phyloP scores from a whole-genome alignment of 2,888 invertebrate genomes.

The Lampropteryx suffumata region DNA sequence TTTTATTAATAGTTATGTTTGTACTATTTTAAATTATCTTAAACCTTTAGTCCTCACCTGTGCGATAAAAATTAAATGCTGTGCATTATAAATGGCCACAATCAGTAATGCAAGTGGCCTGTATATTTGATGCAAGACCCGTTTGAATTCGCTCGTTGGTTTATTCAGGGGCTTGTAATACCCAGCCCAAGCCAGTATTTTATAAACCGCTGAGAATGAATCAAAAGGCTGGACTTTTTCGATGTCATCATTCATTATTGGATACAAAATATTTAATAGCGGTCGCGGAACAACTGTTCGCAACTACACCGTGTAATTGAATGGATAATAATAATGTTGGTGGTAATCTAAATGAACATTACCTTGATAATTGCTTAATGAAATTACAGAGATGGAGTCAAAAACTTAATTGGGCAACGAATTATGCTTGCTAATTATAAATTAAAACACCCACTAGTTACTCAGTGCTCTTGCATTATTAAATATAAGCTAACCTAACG shows the following conservation, averaged over 20 bases:
- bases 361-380: conserved; percentile 9
- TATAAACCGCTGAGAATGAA: conserved; percentile 41
- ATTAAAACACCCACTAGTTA: conserved; percentile 4
- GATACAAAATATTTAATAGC: conserved; percentile 24
- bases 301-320: conserved; percentile 3
- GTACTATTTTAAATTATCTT: not conserved
- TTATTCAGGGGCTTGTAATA: conserved; percentile 42
- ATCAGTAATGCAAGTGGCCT: conserved; percentile 34
- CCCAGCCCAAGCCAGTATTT: conserved; percentile 40
- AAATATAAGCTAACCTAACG: conserved; percentile 6
- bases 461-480: conserved; percentile 18
- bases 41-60: conserved; percentile 37
- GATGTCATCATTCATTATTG: conserved; percentile 29
- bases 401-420: conserved; percentile 8
- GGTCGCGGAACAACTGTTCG: conserved; percentile 13
- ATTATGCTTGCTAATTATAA: conserved; percentile 13
- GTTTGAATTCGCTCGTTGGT: conserved; percentile 32
- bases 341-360: not conserved
- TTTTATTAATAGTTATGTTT: too few relatives aligned
- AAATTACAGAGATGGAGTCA: conserved; percentile 15
- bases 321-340: not conserved
- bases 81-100: conserved; percentile 29
- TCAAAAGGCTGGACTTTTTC: conserved; percentile 43
- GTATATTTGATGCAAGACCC: conserved; percentile 38
- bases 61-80: conserved; percentile 41